Percentiles rank a stretch among this genome's conserved stretches.
Conservation (phyloP, 1,140 invertebrate genomes). For the Drosophila kikkawai region DNA sequence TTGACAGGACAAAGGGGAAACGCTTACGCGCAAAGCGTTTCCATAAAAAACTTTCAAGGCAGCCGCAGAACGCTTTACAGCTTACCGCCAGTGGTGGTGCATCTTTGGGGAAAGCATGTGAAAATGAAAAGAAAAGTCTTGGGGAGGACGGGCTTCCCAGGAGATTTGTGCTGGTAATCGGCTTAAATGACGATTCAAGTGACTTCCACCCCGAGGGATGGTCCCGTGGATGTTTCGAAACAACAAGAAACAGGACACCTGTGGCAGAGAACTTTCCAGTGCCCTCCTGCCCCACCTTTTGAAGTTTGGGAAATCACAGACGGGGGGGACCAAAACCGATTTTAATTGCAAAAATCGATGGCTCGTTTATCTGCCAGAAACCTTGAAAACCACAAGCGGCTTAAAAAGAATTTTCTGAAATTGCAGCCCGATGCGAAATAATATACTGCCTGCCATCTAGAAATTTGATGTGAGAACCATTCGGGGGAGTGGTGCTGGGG, state of each 20-base stretch:
- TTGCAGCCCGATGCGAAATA: constrained; percentile 14
- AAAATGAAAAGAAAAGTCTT: not conserved
- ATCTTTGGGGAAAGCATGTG: constrained; percentile 4
- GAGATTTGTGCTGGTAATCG: constrained; percentile 71
- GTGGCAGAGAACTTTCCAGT: constrained; percentile 11
- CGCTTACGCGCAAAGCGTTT: constrained; percentile 36
- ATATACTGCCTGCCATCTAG: constrained; percentile 10
- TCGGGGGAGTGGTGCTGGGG: not conserved
- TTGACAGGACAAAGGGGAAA: constrained; percentile 47
- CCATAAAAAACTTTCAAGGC: constrained; percentile 39
- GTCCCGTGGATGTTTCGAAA: constrained; percentile 24
- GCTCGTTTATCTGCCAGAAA: constrained; percentile 3
- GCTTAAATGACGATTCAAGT: constrained; percentile 69
- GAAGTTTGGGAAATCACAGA: constrained; percentile 24
- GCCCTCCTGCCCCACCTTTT: constrained; percentile 3
- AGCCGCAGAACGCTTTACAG: constrained; percentile 20
- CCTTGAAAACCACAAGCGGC: constrained; percentile 41
- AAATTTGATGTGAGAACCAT: constrained; percentile 2
- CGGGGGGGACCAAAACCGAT: constrained; percentile 11
- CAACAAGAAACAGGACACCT: constrained; percentile 38
- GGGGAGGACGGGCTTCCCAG: constrained; percentile 7
- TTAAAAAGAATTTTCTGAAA: constrained; percentile 43
- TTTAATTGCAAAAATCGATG: constrained; percentile 56
- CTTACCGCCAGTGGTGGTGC: constrained; percentile 27
- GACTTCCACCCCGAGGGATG: constrained; percentile 21